Conservation (phyloP, 2,113 vertebrate species). For the Tyrannus savana region DNA sequence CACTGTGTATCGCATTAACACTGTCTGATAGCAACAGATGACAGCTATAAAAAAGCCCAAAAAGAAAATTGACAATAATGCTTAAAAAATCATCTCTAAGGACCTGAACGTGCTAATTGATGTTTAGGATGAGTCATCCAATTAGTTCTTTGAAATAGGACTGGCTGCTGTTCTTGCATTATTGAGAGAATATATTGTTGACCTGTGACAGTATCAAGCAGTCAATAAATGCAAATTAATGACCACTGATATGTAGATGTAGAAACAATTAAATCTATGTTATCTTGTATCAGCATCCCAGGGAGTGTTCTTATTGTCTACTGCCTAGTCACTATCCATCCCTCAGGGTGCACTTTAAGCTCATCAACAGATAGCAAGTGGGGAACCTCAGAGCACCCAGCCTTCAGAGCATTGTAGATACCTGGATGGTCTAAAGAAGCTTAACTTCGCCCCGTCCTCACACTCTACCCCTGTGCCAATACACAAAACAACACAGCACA, state of each 20-base stretch:
- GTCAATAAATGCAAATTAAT: constrained; percentile 40
- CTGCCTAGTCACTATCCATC: not conserved
- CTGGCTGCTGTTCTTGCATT: constrained; percentile 39
- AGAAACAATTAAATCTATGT: not conserved
- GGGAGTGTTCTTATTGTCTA: not conserved
- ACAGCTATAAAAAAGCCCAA: constrained; percentile 67
- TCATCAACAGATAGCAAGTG: not conserved
- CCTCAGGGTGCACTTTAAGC: not conserved
- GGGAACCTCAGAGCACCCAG: not conserved
- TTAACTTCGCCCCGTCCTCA: not conserved
- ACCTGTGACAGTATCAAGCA: constrained; percentile 38
- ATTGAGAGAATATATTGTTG: constrained; percentile 14
- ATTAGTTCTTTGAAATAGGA: constrained; percentile 71
- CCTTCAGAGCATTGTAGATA: not conserved
- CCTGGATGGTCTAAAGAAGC: not conserved
- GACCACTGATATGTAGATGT: not conserved
- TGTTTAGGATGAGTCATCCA: constrained; percentile 69
- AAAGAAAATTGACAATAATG: constrained; percentile 74
- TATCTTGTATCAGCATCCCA: not conserved
- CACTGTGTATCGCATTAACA: constrained; percentile 72
- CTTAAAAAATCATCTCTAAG: constrained; percentile 74
- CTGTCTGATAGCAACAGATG: constrained; percentile 65
- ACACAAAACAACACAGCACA: not conserved
- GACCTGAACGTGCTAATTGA: constrained; percentile 71
- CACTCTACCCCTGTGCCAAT: not conserved